Evolutionary conservation across 1,140 invertebrate species (phyloP).

Genomic region (Scaptomyza montana): DNA sequence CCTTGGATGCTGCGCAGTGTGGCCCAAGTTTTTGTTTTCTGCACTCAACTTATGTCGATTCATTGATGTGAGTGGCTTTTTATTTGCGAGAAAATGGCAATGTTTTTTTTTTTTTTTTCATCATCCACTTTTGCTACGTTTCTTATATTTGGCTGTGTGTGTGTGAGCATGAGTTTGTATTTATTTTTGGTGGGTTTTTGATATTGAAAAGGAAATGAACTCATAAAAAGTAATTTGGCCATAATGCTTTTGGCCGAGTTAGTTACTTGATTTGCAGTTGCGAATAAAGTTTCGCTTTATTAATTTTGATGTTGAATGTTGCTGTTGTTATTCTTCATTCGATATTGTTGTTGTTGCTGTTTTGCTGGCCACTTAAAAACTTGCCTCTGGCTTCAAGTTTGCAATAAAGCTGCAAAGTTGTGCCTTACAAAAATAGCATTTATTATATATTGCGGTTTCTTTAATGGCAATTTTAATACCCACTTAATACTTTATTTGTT

Average conservation of each 20-base stretch:
- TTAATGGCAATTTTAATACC: constrained; percentile 25
- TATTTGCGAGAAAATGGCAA: constrained; percentile 73
- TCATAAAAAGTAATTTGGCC: constrained; percentile 82
- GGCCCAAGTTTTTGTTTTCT: constrained; percentile 49
- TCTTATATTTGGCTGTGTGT: constrained; percentile 20
- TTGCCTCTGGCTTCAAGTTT: constrained; percentile 42
- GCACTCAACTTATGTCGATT: constrained; percentile 62
- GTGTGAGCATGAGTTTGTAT: constrained; percentile 22
- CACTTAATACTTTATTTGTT: neutral
- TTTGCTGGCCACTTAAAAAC: constrained; percentile 62
- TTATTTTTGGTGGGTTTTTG: constrained; percentile 38
- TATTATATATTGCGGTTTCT: constrained; percentile 33
- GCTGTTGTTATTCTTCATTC: constrained; percentile 41
- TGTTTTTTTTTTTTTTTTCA: constrained; percentile 65
- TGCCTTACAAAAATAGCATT: constrained; percentile 36
- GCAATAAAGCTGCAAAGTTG: constrained; percentile 65
- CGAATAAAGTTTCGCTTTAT: constrained; percentile 82
- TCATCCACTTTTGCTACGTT: constrained; percentile 33
- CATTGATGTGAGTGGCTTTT: constrained; percentile 82
- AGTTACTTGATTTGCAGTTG: constrained; percentile 82
- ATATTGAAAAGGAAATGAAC: constrained; percentile 79
- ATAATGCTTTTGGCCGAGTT: constrained; percentile 77
- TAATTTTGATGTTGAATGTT: constrained; percentile 72
- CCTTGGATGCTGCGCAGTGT: neutral
- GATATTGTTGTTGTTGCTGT: constrained; percentile 37